Evolutionary conservation across 1,140 invertebrate genomes (phyloP), one percentile per base, ranked within the genome.

Genomic region (Araneus ventricosus): DNA sequence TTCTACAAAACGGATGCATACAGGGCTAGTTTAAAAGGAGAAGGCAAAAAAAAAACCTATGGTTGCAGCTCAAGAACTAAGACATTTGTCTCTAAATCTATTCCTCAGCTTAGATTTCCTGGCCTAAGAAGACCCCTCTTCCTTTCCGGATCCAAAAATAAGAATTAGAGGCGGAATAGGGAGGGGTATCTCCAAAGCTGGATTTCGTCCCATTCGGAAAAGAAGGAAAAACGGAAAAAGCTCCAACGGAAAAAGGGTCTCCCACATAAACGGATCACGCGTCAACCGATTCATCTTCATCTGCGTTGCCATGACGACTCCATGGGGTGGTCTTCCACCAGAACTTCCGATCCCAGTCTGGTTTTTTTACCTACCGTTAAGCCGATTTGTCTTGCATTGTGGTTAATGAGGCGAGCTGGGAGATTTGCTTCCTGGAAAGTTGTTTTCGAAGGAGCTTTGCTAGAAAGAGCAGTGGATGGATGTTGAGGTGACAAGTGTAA

Each of bases 221-320:
- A 34, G 14, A 52, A 52, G 8, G 2, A 14, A 52, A 52, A 52
- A 52, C 45, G 45, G 10, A 52, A 14, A 14, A 52, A 52, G 0
- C 10, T 52, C 10, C 45, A 52, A 14, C 14, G 14, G 3, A 52
- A 30, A 22, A 75, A 30, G 34, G n/a, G n/a, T 67, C 24, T 7
- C n/a, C 75, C 37, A 45, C 8, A 45, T 45, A 45, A 82, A 30
- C 80, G 34, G 80, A 84, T 84, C 14, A 75, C 27, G 30, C 4
- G 27, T 75, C 67, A 17, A 24, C 22, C 80, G 24, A 84, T 84
- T 84, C 80, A 52, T 84, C 80, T 84, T 84, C 80, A 84, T 84
- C 80, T 52, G 41, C 17, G 45, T 84, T 84, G 22, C 39, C 80
- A 84, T 52, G 41, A 17, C 80, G n/a, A 84, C 80, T 7, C 39